Base-by-base conservation (phyloP, 2,888 invertebrate species). In the Carabus problematicus region DNA sequence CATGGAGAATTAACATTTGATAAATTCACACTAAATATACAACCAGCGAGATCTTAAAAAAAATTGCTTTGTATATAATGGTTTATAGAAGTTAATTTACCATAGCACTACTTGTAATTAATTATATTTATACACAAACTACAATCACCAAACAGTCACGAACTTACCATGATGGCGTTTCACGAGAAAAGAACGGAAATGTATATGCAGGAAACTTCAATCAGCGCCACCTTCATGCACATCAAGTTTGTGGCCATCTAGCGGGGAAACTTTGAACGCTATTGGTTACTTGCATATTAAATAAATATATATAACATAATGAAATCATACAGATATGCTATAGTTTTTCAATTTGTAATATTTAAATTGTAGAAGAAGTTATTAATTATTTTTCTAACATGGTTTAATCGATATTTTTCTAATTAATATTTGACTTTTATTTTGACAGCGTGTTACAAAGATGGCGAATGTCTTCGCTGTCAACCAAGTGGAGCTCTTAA, bases 91-190 rank as follows among this genome's bases (percentile, higher is more conserved):
- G 16, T 9, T 52, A 52, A 16, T 52, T 16, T 0, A 52, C 52
- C 52, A 52, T 12, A 7, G 16, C 16, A 16, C 3, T 18, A 8
- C 4, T 3, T 12, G 19, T 3, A 52, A 52, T 9, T 52, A 52
- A 16, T 4, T 12, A 9, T 52, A 41, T 16, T 49, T 45, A n/a
- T 47, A 70, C 68, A 43, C 39, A 43, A 60, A 64, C 69, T 62
- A 40, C 41, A 71, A 62, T 71, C 71, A 70, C 18, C 43, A 60
- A 43, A 9, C 14, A 54, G 61, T 61, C 41, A 49, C 18, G 43
- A 72, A 80, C 82, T 79, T 76, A 82, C 82, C 82, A 82, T 82
- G 78, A 75, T 81, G 80, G 75, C 77, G 75, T 73, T 74, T 73
- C 70, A 67, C 54, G 73, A 71, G 72, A 74, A 79, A 79, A 79